Conservation (phyloP, 2,797 vertebrate species). For the Myotis daubentonii region DNA sequence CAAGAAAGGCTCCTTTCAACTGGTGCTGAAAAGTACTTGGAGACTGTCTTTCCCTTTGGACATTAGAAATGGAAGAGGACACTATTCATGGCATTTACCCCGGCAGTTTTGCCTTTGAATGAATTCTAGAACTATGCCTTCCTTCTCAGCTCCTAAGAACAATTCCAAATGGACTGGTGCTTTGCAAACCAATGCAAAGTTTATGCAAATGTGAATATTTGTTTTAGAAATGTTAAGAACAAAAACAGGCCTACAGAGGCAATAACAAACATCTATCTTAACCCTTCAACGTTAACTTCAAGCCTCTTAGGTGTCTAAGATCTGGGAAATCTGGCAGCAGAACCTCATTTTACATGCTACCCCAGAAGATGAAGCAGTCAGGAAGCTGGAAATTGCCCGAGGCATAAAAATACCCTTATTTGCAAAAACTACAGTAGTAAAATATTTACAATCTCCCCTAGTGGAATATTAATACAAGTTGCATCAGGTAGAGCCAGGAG, state of each 20-base stretch:
- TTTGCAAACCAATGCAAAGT: background rate
- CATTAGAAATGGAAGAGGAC: background rate
- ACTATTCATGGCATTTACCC: background rate
- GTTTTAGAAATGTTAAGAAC: background rate
- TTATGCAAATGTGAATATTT: background rate
- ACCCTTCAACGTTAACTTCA: slow-evolving; percentile 12
- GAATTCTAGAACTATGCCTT: background rate
- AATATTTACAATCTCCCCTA: slow-evolving; percentile 76
- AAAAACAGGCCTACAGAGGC: background rate
- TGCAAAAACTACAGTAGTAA: slow-evolving; percentile 70
- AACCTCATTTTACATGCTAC: slow-evolving; percentile 48
- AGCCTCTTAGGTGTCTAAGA: slow-evolving; percentile 52
- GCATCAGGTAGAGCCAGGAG: background rate
- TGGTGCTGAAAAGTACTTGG: background rate
- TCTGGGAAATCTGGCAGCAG: slow-evolving; percentile 60
- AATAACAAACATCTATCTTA: background rate
- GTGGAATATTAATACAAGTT: slow-evolving; percentile 61
- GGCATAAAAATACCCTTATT: slow-evolving; percentile 63
- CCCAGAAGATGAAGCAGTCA: slow-evolving; percentile 63
- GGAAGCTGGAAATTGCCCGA: slow-evolving; percentile 64
- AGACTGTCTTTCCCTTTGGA: background rate
- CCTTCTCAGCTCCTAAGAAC: background rate
- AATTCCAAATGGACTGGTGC: background rate
- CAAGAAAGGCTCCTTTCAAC: background rate
- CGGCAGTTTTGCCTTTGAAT: background rate